Evolutionary conservation across 2,797 vertebrate genomes (phyloP).

Genomic region (Benthosema pterotum): DNA sequence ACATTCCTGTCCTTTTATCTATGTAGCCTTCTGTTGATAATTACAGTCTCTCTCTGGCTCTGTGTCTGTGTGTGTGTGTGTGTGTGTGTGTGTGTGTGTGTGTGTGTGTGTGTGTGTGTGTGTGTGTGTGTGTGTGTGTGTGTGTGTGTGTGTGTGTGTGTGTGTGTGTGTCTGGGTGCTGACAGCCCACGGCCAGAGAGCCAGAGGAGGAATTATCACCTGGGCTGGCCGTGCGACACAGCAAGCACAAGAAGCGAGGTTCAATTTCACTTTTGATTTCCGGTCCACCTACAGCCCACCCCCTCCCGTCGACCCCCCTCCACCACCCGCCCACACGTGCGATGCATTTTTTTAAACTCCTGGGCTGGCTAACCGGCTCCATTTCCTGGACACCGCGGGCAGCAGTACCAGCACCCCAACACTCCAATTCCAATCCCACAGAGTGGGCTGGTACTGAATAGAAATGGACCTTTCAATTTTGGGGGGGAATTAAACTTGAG

Average conservation of each 20-base stretch:
- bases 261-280: constrained; percentile 78
- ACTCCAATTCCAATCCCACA: constrained; percentile 66
- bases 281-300: constrained; percentile 57
- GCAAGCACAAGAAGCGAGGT: constrained; percentile 68
- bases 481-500: constrained; percentile 62
- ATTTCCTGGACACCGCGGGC: constrained; percentile 58
- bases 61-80: too few relatives aligned
- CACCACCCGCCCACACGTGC: constrained; percentile 39
- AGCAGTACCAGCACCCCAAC: constrained; percentile 47
- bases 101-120: too few relatives aligned
- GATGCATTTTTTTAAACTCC: constrained; percentile 57
- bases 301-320: constrained; percentile 32
- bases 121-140: too few relatives aligned
- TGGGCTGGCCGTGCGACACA: constrained; percentile 53
- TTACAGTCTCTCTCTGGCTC: constrained; percentile 56
- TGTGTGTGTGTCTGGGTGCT: constrained; percentile 40
- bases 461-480: constrained; percentile 76
- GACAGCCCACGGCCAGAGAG: constrained; percentile 47
- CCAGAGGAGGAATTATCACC: constrained; percentile 69
- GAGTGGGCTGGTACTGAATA: constrained; percentile 64
- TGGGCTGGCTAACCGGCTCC: constrained; percentile 67
- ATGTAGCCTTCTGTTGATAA: constrained; percentile 75
- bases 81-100: too few relatives aligned
- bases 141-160: constrained; percentile 5
- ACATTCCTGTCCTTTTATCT: constrained; percentile 72